phyloP scores from a whole-genome alignment of 2,888 invertebrate genomes.

The Limnephilus rhombicus region DNA sequence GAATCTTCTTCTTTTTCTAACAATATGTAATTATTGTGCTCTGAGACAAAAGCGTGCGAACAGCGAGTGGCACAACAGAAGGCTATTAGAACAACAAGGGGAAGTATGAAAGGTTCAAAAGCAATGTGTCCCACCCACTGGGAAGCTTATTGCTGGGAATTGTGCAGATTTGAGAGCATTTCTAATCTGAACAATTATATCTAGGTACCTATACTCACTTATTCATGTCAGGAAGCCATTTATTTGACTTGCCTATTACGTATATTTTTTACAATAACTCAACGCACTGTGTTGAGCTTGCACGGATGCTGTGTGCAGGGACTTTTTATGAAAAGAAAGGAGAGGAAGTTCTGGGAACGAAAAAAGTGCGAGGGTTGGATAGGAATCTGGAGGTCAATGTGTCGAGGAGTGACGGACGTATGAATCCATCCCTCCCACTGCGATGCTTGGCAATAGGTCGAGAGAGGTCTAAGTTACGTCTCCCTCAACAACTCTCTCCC shows the following conservation, averaged over 20 bases:
- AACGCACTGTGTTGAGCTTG: no score
- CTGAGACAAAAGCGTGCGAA: slow-evolving; percentile 35
- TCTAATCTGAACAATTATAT: not conserved
- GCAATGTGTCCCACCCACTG: not conserved
- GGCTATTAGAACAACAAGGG: slow-evolving; percentile 34
- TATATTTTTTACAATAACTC: not conserved
- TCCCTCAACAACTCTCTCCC: no score
- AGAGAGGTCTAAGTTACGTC: no score
- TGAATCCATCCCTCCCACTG: no score
- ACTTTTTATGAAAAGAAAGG: no score
- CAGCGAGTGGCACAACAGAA: slow-evolving; percentile 40
- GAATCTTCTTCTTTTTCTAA: slow-evolving; percentile 8
- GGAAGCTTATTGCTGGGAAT: slow-evolving; percentile 3
- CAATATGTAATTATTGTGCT: not conserved
- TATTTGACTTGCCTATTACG: not conserved
- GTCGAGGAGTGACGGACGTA: no score
- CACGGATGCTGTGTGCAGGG: no score
- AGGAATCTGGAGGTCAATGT: no score
- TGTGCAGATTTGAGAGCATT: not conserved
- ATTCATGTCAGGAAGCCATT: not conserved
- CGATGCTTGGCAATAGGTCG: no score
- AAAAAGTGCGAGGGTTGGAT: no score
- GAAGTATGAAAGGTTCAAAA: not conserved
- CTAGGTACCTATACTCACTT: not conserved
- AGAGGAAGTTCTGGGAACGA: no score